Conservation (phyloP, 2,888 invertebrate species). For the Lithophane socia region DNA sequence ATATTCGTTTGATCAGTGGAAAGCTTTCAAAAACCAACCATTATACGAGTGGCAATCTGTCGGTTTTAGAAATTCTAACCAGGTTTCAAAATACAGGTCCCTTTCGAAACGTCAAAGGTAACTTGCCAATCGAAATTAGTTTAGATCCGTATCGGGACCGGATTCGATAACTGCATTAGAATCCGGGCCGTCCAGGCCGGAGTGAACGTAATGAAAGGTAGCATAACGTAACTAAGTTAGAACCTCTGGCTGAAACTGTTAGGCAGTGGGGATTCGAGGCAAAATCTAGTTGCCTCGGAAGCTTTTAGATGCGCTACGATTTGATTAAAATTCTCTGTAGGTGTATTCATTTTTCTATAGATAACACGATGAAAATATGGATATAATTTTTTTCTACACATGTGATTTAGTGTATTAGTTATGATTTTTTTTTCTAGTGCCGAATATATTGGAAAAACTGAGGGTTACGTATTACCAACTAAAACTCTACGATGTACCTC, state of each 20-base stretch:
- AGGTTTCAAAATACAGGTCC: not conserved
- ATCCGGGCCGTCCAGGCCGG: constrained; percentile 4
- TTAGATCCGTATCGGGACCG: constrained; percentile 2
- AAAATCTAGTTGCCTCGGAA: not conserved
- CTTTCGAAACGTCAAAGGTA: constrained; percentile 24
- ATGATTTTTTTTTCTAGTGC: not conserved
- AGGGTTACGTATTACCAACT: not conserved
- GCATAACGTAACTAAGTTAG: constrained; percentile 25
- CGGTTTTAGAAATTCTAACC: not conserved
- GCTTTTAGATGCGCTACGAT: not conserved
- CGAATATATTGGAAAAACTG: not conserved
- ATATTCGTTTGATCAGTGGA: not conserved
- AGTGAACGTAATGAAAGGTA: not conserved
- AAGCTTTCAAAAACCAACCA: too few relatives aligned
- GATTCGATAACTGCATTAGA: constrained; percentile 29
- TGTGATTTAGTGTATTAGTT: not conserved
- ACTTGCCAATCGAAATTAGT: constrained; percentile 5
- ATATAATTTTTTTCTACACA: not conserved
- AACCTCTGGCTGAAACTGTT: not conserved
- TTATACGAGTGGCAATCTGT: too few relatives aligned
- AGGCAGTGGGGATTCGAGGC: not conserved
- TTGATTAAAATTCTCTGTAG: not conserved
- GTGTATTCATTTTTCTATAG: not conserved
- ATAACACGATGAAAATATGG: not conserved
- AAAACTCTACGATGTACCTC: too few relatives aligned